Percentiles rank a stretch among this genome's conserved stretches.
phyloP scores from a whole-genome alignment of 2,888 invertebrate genomes.

The Lapara coniferarum region DNA sequence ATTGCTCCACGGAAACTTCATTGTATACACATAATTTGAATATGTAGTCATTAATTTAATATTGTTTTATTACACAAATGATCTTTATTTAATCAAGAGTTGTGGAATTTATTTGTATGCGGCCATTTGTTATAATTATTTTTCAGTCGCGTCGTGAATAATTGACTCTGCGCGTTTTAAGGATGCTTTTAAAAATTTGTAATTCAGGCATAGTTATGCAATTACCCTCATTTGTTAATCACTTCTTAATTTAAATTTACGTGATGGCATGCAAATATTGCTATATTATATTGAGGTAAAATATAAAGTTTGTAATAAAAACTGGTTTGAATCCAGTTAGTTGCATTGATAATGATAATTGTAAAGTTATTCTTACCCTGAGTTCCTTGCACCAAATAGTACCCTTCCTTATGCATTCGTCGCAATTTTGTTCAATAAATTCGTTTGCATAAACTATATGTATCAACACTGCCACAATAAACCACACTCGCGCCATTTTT shows the following conservation, averaged over 20 bases:
- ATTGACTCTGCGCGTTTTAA: not conserved
- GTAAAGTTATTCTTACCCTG: conserved; percentile 47
- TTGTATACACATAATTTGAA: not conserved
- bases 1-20: conserved; percentile 28
- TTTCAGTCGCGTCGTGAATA: too few species aligned
- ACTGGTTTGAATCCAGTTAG: conserved; percentile 24
- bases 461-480: conserved; percentile 59
- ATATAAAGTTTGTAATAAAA: not conserved
- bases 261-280: not conserved
- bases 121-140: too few species aligned
- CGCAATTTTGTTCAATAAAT: conserved; percentile 50
- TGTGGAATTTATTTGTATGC: too few species aligned
- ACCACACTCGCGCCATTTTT: conserved; percentile 64
- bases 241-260: conserved; percentile 1
- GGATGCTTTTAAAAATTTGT: conserved; percentile 3
- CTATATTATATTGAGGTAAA: not conserved
- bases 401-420: conserved; percentile 68
- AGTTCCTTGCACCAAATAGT: conserved; percentile 64
- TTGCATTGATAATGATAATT: conserved; percentile 25
- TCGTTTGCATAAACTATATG: conserved; percentile 57
- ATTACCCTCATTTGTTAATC: conserved; percentile 15
- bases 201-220: not conserved
- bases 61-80: too few species aligned
- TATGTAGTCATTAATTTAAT: too few species aligned
- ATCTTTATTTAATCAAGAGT: too few species aligned